These are phyloP conservation scores for Periparus ater DNA, from an alignment of 2,797 vertebrate species.

Conservation along the genomic window DNA sequence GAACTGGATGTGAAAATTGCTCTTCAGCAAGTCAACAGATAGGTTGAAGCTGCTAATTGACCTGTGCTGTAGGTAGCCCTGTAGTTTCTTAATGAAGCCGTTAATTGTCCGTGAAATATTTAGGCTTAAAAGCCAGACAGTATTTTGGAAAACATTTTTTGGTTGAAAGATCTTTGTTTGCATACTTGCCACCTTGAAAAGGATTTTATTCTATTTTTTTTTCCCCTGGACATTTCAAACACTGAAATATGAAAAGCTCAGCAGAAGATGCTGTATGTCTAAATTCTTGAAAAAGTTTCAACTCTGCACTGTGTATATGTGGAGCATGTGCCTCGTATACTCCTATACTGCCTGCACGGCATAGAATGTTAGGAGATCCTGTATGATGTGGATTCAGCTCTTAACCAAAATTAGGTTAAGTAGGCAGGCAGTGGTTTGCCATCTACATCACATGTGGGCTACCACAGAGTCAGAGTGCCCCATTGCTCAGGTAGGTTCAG, in stretches of 20 bases:
- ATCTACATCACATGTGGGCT: not conserved
- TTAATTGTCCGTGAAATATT: not conserved
- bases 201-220: not conserved
- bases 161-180: not conserved
- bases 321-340: not conserved
- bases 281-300: not conserved
- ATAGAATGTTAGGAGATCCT: not conserved
- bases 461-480: not conserved
- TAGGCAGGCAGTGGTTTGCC: not conserved
- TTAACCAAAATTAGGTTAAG: not conserved
- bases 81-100: not conserved
- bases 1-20: conserved; percentile 27
- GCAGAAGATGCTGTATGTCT: not conserved
- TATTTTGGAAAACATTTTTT: not conserved
- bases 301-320: not conserved
- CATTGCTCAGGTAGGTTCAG: not conserved
- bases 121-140: not conserved
- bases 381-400: not conserved
- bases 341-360: not conserved
- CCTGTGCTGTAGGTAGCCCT: not conserved
- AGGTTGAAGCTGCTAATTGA: conserved; percentile 2
- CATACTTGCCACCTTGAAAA: not conserved
- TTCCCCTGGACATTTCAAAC: not conserved
- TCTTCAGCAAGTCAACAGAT: not conserved
- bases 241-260: not conserved